phyloP scores from a whole-genome alignment of 2,888 invertebrate species.

The Muscina levida region DNA sequence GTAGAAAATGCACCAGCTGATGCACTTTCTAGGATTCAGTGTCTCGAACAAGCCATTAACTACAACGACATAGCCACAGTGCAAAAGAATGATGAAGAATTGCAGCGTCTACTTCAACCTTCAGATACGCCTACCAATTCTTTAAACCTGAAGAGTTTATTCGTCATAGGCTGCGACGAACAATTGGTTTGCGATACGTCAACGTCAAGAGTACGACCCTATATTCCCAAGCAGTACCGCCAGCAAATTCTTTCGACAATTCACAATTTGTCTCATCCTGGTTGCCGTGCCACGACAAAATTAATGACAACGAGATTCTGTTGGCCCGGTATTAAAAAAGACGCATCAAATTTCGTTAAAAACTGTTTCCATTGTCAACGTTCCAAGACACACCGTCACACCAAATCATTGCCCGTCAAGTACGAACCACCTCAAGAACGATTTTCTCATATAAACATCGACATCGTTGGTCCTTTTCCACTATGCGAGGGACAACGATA shows the following conservation, averaged over 20 bases:
- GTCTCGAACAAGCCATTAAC: constrained; percentile 38
- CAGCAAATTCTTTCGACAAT: not conserved
- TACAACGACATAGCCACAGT: constrained; percentile 41
- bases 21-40: constrained; percentile 55
- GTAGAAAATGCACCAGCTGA: constrained; percentile 57
- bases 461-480: too few species aligned
- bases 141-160: constrained; percentile 17
- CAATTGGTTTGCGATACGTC: too few species aligned
- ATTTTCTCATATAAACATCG: too few species aligned
- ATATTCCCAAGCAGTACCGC: constrained; percentile 32
- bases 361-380: too few species aligned
- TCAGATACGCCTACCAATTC: constrained; percentile 26
- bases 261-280: constrained; percentile 14
- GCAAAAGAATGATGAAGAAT: constrained; percentile 53
- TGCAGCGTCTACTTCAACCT: not conserved
- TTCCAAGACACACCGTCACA: constrained; percentile 1
- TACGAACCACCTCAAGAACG: constrained; percentile 13
- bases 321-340: too few species aligned
- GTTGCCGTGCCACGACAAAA: not conserved
- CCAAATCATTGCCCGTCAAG: too few species aligned
- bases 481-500: too few species aligned
- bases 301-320: too few species aligned
- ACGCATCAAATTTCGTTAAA: too few species aligned
- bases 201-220: too few species aligned
- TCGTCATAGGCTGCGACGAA: constrained; percentile 20